Conservation (phyloP, 2,888 invertebrate species). For the Poecilus cupreus region DNA sequence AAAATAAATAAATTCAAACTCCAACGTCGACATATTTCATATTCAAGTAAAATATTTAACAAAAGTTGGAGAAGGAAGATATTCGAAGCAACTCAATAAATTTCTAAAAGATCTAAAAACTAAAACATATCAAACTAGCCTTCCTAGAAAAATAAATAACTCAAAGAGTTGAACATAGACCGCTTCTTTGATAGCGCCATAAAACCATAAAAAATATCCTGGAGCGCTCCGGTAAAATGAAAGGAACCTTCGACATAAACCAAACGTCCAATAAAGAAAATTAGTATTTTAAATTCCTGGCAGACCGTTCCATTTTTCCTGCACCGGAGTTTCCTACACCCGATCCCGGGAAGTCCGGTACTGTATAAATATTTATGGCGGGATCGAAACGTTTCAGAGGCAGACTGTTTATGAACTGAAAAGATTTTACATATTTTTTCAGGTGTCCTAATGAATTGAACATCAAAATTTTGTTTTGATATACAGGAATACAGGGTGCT, state of each 20-base stretch:
- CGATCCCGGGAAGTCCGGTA: background rate
- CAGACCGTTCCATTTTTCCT: slow-evolving; percentile 34
- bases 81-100: background rate
- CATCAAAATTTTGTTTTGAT: slow-evolving; percentile 37
- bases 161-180: slow-evolving; percentile 4
- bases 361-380: slow-evolving; percentile 51
- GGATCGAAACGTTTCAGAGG: background rate
- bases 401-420: slow-evolving; percentile 28
- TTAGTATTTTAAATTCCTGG: slow-evolving; percentile 55
- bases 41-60: no score
- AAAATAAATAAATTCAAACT: no score
- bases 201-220: slow-evolving; percentile 29
- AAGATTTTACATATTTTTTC: slow-evolving; percentile 51
- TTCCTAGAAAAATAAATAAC: slow-evolving; percentile 29
- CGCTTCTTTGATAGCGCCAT: background rate
- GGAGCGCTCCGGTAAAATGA: slow-evolving; percentile 34
- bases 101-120: slow-evolving; percentile 5
- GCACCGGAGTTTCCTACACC: background rate
- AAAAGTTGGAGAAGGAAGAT: no score
- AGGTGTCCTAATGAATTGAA: slow-evolving; percentile 51
- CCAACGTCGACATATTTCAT: no score
- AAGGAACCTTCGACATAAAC: slow-evolving; percentile 42
- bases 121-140: slow-evolving; percentile 17
- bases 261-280: slow-evolving; percentile 55
- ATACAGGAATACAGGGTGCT: slow-evolving; percentile 5